A percentile compares a stretch with the other conserved stretches of the same genome.
Conservation (phyloP, 2,888 invertebrate genomes). For the Oligia fasciuncula region DNA sequence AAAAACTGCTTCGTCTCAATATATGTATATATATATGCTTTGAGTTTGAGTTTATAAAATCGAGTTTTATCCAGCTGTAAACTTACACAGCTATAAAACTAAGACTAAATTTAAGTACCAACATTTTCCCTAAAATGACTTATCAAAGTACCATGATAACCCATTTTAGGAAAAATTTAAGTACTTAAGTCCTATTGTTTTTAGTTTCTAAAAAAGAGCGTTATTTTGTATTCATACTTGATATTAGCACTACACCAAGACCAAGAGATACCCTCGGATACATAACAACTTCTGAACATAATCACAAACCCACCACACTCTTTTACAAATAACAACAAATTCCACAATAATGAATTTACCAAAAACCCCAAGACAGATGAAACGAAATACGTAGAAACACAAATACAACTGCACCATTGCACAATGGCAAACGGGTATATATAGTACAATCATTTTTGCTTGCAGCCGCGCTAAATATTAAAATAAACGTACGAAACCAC, state of each 20-base stretch:
- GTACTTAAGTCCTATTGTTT: background rate
- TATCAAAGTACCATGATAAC: background rate
- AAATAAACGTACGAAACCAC: constrained; percentile 38
- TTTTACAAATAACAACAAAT: background rate
- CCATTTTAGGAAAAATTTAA: background rate
- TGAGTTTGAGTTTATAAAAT: no score
- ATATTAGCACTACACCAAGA: no score
- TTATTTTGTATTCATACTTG: background rate
- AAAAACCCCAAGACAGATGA: constrained; percentile 25
- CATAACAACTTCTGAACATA: background rate
- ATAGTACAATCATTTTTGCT: constrained; percentile 41
- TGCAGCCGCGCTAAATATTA: constrained; percentile 34
- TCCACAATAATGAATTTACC: background rate
- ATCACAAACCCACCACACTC: background rate
- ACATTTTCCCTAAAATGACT: background rate
- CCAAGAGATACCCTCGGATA: background rate
- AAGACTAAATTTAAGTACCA: background rate
- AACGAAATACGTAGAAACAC: constrained; percentile 23
- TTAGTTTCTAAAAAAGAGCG: background rate
- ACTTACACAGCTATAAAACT: background rate
- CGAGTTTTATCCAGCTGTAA: background rate
- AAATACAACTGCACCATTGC: constrained; percentile 42
- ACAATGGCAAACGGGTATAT: constrained; percentile 27
- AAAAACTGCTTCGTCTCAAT: background rate
- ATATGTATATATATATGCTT: no score